Evolutionary conservation across 2,797 vertebrate genomes (phyloP).

Genomic region (Eulemur albifrons): DNA sequence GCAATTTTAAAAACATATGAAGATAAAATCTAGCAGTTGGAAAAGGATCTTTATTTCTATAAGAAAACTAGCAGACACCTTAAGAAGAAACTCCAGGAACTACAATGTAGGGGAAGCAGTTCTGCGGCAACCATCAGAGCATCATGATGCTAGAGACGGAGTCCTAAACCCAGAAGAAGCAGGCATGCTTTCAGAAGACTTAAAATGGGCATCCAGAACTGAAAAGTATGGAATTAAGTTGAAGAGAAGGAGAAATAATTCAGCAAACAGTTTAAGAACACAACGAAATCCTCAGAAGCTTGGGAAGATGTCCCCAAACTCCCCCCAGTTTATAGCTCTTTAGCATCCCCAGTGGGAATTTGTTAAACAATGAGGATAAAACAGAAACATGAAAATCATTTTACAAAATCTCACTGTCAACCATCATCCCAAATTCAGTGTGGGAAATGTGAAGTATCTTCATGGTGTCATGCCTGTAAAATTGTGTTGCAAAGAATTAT

Average conservation of each 20-base stretch:
- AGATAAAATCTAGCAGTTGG: constrained; percentile 89
- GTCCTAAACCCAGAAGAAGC: constrained; percentile 62
- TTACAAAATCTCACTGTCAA: constrained; percentile 60
- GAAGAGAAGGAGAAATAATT: constrained; percentile 71
- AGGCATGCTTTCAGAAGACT: constrained; percentile 76
- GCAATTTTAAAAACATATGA: constrained; percentile 83
- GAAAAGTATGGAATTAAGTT: constrained; percentile 65
- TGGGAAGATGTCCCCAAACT: constrained; percentile 64
- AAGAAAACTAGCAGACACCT: constrained; percentile 92
- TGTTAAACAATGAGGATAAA: constrained; percentile 64
- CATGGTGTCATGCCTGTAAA: constrained; percentile 84
- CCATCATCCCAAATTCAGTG: constrained; percentile 45
- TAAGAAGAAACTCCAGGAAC: constrained; percentile 89
- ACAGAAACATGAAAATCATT: constrained; percentile 57
- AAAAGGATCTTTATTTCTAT: constrained; percentile 94
- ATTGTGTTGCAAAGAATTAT: constrained; percentile 86
- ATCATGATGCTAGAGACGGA: constrained; percentile 65
- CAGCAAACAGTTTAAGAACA: constrained; percentile 44
- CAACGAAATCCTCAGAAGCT: constrained; percentile 54
- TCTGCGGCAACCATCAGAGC: constrained; percentile 63
- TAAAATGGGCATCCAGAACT: constrained; percentile 68
- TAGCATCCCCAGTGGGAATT: constrained; percentile 43
- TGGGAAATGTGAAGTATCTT: constrained; percentile 65
- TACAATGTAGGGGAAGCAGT: constrained; percentile 76
- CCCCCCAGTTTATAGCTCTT: constrained; percentile 37